These are phyloP conservation scores for Acromyrmex echinatior DNA, from an alignment of 1,140 invertebrate genomes.

Conservation along the genomic window DNA sequence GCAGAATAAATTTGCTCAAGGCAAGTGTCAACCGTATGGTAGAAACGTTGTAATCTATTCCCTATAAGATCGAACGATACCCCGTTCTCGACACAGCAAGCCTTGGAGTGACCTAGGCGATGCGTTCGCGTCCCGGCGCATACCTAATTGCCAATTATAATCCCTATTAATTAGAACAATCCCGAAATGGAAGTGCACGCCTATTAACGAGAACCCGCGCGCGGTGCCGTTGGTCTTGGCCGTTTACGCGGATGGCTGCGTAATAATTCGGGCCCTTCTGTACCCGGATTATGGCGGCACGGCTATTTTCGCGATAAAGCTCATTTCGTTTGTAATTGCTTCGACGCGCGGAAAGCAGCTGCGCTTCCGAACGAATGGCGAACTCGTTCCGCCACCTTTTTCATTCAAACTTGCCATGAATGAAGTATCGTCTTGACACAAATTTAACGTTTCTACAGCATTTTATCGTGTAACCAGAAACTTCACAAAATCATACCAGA, in stretches of 20 bases:
- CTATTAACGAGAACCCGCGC: slow-evolving; percentile 76
- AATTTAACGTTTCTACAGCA: background rate
- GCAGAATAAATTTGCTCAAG: background rate
- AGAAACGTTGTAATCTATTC: slow-evolving; percentile 46
- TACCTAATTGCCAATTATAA: slow-evolving; percentile 85
- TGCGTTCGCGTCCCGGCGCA: slow-evolving; percentile 42
- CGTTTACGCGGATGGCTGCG: slow-evolving; percentile 80
- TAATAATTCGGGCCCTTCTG: slow-evolving; percentile 82
- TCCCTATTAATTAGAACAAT: slow-evolving; percentile 85
- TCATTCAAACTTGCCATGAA: slow-evolving; percentile 16
- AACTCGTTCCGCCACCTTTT: slow-evolving; percentile 40
- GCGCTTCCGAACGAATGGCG: slow-evolving; percentile 77
- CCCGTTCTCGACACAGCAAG: slow-evolving; percentile 3
- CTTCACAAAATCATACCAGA: background rate
- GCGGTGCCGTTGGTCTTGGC: slow-evolving; percentile 73
- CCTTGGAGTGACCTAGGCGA: slow-evolving; percentile 30
- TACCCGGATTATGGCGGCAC: slow-evolving; percentile 81
- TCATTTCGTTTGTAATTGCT: slow-evolving; percentile 85
- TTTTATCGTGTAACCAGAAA: background rate
- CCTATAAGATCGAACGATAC: slow-evolving; percentile 48
- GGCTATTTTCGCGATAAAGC: slow-evolving; percentile 84
- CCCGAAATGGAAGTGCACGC: slow-evolving; percentile 79
- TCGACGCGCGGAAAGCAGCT: slow-evolving; percentile 81
- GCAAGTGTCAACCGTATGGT: background rate
- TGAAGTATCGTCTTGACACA: background rate